These are phyloP conservation scores for Psilopsiagon aymara DNA, from an alignment of 2,113 vertebrate genomes.

Conservation along the genomic window DNA sequence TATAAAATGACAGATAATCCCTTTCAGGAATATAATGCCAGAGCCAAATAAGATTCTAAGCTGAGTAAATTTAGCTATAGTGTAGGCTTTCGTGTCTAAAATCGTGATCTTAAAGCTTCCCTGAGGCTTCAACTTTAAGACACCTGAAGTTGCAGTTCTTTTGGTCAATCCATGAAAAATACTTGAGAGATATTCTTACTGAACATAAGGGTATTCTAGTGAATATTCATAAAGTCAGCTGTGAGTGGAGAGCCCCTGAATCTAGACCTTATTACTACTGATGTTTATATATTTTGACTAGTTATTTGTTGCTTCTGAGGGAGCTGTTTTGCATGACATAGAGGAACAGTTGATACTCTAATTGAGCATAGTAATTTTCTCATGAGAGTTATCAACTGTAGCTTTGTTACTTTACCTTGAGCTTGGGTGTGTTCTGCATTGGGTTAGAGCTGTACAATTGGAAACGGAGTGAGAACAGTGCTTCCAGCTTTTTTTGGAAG, in stretches of 20 bases:
- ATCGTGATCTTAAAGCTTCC: background rate
- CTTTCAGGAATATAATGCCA: background rate
- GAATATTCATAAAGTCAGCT: background rate
- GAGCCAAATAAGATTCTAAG: background rate
- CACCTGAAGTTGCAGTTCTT: background rate
- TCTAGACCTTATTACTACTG: background rate
- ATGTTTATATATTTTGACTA: background rate
- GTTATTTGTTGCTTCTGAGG: background rate
- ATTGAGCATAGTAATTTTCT: background rate
- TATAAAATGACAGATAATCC: background rate
- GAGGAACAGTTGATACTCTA: background rate
- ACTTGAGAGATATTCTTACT: background rate
- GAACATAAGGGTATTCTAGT: background rate
- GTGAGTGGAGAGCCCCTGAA: background rate
- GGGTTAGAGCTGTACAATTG: background rate
- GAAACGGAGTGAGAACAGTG: background rate
- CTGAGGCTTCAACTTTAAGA: background rate
- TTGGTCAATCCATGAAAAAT: background rate
- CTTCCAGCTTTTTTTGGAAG: background rate
- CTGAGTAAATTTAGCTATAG: background rate
- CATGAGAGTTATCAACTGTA: rapidly evolving
- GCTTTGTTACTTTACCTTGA: background rate
- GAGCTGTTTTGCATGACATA: background rate
- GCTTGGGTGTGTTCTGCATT: background rate
- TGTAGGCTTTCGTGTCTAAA: background rate